These are phyloP conservation scores for Rhamnusium bicolor DNA, from an alignment of 2,888 invertebrate genomes.

Conservation along the genomic window DNA sequence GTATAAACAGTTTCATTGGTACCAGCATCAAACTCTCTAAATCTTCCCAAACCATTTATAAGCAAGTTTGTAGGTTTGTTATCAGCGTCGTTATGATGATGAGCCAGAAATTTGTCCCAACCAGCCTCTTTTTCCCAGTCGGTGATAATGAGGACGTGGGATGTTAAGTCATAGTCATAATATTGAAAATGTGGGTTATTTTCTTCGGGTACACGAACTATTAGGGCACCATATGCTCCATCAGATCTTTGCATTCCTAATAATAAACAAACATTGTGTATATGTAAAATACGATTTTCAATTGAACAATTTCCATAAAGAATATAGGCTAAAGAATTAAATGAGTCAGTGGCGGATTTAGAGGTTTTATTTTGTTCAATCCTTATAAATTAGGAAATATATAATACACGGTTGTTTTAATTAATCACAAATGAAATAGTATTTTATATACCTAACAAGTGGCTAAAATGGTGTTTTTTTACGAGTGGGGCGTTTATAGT, in stretches of 20 bases:
- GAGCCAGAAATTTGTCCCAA: slow-evolving; percentile 84
- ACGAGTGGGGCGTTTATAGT: no score
- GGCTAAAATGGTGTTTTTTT: no score
- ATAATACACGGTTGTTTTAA: no score
- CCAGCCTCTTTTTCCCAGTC: slow-evolving; percentile 88
- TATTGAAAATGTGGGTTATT: slow-evolving; percentile 77
- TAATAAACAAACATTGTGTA: no score
- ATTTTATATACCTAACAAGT: no score
- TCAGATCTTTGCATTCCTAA: slow-evolving; percentile 89
- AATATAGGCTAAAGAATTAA: no score
- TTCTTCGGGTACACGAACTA: slow-evolving; percentile 80
- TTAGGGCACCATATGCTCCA: slow-evolving; percentile 85
- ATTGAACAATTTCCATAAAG: no score
- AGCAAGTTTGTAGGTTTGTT: slow-evolving; percentile 88
- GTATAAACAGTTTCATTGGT: slow-evolving; percentile 70
- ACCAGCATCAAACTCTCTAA: slow-evolving; percentile 66
- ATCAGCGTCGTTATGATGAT: slow-evolving; percentile 86
- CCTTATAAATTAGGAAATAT: no score
- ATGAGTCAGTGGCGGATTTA: no score
- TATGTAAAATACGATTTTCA: no score
- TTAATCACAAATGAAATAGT: no score
- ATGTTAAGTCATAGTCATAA: slow-evolving; percentile 86
- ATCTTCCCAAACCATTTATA: slow-evolving; percentile 86
- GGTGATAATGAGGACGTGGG: slow-evolving; percentile 83
- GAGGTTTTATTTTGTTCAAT: no score